Percentiles rank a stretch among this genome's conserved stretches.
These are phyloP conservation scores for Palaemon carinicauda DNA, from an alignment of 1,140 invertebrate genomes.

Conservation along the genomic window DNA sequence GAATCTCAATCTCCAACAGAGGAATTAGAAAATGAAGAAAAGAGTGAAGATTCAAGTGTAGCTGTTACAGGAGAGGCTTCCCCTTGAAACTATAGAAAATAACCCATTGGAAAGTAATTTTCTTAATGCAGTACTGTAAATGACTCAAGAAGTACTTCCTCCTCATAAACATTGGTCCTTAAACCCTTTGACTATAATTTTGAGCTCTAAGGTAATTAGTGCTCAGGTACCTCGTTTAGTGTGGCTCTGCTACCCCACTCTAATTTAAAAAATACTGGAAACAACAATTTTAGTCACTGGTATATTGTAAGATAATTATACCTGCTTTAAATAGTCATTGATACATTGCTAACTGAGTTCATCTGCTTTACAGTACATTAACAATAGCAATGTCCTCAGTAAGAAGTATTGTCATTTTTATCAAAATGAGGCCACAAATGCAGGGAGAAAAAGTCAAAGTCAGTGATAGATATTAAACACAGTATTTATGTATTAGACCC, in stretches of 20 bases:
- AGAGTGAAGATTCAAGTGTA: neutral
- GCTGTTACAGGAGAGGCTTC: neutral
- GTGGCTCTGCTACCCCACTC: too few relatives aligned
- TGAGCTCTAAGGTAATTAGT: too few relatives aligned
- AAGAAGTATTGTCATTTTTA: neutral
- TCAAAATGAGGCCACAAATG: neutral
- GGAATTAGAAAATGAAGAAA: conserved; percentile 7
- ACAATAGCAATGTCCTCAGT: neutral
- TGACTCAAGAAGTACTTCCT: neutral
- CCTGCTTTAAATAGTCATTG: neutral
- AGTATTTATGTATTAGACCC: neutral
- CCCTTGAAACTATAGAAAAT: neutral
- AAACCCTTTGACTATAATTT: too few relatives aligned
- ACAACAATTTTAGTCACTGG: too few relatives aligned
- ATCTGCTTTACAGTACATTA: neutral
- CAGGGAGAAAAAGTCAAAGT: neutral
- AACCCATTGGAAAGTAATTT: neutral
- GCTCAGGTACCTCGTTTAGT: too few relatives aligned
- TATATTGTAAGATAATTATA: neutral
- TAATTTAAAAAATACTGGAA: too few relatives aligned
- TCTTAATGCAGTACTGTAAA: too few relatives aligned
- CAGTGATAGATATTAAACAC: conserved; percentile 3
- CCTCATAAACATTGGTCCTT: neutral
- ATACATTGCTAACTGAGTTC: neutral
- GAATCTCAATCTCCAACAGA: neutral